Evolutionary conservation across 2,888 invertebrate species (phyloP), one percentile per base, ranked within the genome.

Genomic region (Bimastos eiseni): DNA sequence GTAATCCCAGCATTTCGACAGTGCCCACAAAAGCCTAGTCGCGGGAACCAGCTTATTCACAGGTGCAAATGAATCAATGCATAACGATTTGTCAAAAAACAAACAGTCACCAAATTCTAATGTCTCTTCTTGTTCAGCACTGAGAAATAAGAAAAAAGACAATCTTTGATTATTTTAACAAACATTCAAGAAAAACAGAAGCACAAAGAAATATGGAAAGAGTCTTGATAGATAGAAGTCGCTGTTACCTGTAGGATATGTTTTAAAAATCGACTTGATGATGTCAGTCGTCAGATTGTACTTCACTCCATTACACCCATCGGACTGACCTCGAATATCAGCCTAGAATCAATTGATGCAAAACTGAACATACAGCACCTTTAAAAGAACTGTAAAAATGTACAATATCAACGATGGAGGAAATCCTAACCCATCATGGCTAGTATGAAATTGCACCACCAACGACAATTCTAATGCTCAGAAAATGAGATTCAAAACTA

Each of bases 181-280:
- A 24, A 11, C 55, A 55, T 55, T 55, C 24, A 2, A 30, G 55
- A 55, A 55, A 55, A 30, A 55, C 55, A 55, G 44, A 44, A 55
- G 30, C 13, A 55, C 11, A 3, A 30, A 55, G 30, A 55, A 55
- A 24, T 55, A 55, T 4, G 0, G 3, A 55, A 55, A 55, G 21
- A 55, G 30, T 30, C 30, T 30, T 24, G 70, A 30, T 8, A n/a
- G n/a, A 70, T 70, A n/a, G 11, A 8, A 70, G 30, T 70, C 8
- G n/a, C 70, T 70, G 70, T 70, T 91, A 96, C 96, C 96, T 93
- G 98, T 98, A 36, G 99, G 99, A 96, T 99, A 99, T 92, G 99
- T 99, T 96, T 98, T 98, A 95, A 99, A 99, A 96, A 99, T 98
- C 93, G 98, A 98, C 94, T 98, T 98, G 95, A 99, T 99, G 90